Evolutionary conservation across 2,797 vertebrate species (phyloP).

Genomic region (Semaprochilodus insignis): DNA sequence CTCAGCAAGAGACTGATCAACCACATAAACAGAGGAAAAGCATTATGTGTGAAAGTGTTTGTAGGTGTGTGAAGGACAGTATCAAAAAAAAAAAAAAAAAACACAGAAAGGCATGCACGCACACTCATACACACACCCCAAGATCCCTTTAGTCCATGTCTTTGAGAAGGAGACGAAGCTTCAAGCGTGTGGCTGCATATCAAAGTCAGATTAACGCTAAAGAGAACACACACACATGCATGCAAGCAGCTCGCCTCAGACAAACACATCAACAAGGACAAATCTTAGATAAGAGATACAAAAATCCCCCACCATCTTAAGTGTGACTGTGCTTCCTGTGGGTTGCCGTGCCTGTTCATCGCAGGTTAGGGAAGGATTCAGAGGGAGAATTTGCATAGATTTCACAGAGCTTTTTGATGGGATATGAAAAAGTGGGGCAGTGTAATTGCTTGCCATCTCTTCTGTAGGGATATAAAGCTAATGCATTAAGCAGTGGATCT

Average conservation of each 20-base stretch:
- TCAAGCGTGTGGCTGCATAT: constrained; percentile 44
- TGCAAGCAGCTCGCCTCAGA: background rate
- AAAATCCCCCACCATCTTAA: background rate
- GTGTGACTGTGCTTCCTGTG: background rate
- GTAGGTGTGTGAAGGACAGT: constrained; percentile 5
- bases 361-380: constrained; percentile 24
- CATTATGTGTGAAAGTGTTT: background rate
- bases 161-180: constrained; percentile 21
- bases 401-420: constrained; percentile 50
- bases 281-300: constrained; percentile 11
- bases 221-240: constrained; percentile 12
- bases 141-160: constrained; percentile 12
- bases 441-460: constrained; percentile 42
- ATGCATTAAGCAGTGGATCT: constrained; percentile 49
- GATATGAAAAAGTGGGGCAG: constrained; percentile 41
- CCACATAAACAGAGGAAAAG: background rate
- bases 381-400: constrained; percentile 54
- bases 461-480: constrained; percentile 43
- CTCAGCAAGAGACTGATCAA: background rate
- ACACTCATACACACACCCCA: constrained; percentile 4
- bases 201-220: constrained; percentile 44
- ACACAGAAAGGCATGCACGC: background rate
- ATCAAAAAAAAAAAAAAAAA: background rate
- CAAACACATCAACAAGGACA: constrained; percentile 28
- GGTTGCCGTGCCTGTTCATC: constrained; percentile 20